These are phyloP conservation scores for Heteronetta atricapilla DNA, from an alignment of 2,113 vertebrate species.

Conservation along the genomic window DNA sequence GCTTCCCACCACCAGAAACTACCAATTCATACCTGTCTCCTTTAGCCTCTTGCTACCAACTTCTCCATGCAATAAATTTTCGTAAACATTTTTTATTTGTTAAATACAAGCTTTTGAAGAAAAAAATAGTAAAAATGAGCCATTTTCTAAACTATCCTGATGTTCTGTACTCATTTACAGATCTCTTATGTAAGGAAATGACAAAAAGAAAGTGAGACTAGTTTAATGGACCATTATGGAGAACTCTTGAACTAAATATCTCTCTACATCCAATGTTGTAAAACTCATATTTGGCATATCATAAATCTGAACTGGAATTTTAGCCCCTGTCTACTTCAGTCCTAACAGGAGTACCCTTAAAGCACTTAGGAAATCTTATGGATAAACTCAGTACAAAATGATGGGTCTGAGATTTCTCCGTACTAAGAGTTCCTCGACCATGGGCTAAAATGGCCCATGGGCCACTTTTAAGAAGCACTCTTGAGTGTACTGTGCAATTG, in stretches of 20 bases:
- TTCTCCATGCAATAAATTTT: neutral
- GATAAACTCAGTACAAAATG: neutral
- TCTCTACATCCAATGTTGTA: neutral
- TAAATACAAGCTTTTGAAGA: neutral
- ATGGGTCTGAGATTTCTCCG: neutral
- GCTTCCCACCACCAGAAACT: neutral
- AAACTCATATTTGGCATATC: neutral
- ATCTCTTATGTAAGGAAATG: neutral
- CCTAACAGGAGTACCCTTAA: neutral
- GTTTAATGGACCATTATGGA: neutral
- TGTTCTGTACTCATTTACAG: neutral
- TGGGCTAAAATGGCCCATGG: neutral
- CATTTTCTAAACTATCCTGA: neutral
- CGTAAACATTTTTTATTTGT: neutral
- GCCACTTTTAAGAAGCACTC: neutral
- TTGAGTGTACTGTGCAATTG: neutral
- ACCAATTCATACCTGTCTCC: neutral
- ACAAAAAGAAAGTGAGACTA: neutral
- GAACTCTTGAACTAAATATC: neutral
- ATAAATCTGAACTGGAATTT: neutral
- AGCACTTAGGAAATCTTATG: neutral
- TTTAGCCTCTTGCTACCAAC: neutral
- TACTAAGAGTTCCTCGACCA: neutral
- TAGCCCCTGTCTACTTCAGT: neutral
- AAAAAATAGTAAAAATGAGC: neutral